These are phyloP conservation scores for Drosophila pachea DNA, from an alignment of 1,140 invertebrate genomes.

Conservation along the genomic window DNA sequence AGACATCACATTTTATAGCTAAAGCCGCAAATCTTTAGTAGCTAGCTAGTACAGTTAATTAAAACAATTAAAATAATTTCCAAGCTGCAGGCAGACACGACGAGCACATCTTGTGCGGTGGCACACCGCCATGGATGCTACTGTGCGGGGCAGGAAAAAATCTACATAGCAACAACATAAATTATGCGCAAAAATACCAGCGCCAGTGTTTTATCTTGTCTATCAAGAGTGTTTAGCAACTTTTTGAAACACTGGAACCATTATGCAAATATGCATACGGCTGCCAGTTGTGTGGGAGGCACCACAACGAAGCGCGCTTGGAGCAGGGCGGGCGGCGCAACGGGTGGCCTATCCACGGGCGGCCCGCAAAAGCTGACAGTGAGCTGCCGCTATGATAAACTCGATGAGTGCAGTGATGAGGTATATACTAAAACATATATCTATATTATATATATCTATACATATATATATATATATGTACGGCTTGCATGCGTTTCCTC, in stretches of 20 bases:
- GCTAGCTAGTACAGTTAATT: conserved; percentile 55
- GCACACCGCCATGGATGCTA: background rate
- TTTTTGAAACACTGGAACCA: conserved; percentile 74
- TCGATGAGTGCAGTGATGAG: background rate
- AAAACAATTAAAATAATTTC: conserved; percentile 65
- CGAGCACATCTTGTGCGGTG: conserved; percentile 14
- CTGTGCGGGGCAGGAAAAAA: conserved; percentile 16
- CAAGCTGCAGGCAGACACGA: conserved; percentile 25
- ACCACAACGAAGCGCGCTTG: background rate
- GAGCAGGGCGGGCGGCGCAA: conserved; percentile 18
- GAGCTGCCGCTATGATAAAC: conserved; percentile 5
- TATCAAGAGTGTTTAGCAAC: conserved; percentile 78
- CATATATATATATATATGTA: background rate
- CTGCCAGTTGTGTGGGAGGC: background rate
- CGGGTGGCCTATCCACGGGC: conserved; percentile 32
- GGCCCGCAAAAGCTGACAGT: background rate
- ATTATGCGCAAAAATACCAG: conserved; percentile 73
- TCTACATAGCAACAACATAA: conserved; percentile 61
- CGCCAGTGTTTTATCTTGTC: conserved; percentile 76
- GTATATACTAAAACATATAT: no score
- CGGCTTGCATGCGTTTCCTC: conserved; percentile 58
- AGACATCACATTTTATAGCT: background rate
- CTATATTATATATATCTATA: background rate
- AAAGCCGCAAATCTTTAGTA: conserved; percentile 45
- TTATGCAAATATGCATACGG: conserved; percentile 76